Percentiles rank a stretch among this genome's conserved stretches.
Conservation (phyloP, 1,140 invertebrate species). For the Calliopsis andreniformis region DNA sequence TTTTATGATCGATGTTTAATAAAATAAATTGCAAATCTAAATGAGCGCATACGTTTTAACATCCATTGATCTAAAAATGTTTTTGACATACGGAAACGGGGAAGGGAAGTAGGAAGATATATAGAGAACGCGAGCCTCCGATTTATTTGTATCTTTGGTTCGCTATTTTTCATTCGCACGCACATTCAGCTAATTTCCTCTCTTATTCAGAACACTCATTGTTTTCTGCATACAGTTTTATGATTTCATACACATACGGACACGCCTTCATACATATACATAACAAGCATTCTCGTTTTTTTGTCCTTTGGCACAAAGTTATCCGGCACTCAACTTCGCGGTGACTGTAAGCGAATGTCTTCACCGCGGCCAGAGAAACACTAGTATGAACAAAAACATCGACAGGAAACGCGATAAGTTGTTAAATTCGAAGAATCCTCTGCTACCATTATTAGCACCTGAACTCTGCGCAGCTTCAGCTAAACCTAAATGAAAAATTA, state of each 20-base stretch:
- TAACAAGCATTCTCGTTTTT: constrained; percentile 38
- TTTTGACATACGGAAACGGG: constrained; percentile 54
- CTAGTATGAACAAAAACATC: constrained; percentile 58
- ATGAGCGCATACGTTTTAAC: constrained; percentile 63
- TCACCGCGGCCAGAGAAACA: constrained; percentile 61
- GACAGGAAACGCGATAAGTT: constrained; percentile 53
- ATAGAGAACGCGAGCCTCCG: constrained; percentile 47
- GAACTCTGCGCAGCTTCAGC: constrained; percentile 64
- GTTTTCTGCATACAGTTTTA: neutral
- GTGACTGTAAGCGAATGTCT: constrained; percentile 53
- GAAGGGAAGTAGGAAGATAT: constrained; percentile 65
- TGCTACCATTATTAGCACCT: constrained; percentile 36
- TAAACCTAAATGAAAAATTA: constrained; percentile 43
- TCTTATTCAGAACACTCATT: neutral
- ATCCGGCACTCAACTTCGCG: constrained; percentile 61
- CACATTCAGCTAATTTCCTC: neutral
- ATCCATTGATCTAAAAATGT: constrained; percentile 66
- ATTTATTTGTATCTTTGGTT: constrained; percentile 28
- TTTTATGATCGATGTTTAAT: constrained; percentile 15
- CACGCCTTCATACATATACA: neutral
- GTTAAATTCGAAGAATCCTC: constrained; percentile 8
- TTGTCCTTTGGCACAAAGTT: constrained; percentile 66
- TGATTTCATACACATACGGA: constrained; percentile 1
- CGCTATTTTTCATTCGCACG: constrained; percentile 12
- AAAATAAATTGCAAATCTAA: constrained; percentile 52